Percentiles rank a stretch among this genome's conserved stretches.
Conservation (phyloP, 1,140 invertebrate species). For the Drosophila orena region DNA sequence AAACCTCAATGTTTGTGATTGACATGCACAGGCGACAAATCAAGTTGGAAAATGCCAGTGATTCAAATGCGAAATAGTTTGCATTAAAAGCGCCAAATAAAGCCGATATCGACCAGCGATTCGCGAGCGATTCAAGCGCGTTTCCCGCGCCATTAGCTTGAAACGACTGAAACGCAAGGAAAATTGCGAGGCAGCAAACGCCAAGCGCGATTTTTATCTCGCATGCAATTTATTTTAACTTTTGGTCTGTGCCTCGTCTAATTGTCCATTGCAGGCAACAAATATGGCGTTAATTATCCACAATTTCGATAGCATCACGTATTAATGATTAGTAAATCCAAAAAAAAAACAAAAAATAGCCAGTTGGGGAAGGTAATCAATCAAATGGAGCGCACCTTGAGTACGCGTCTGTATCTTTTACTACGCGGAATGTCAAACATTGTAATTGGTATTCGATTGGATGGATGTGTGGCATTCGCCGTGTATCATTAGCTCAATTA, state of each 20-base stretch:
- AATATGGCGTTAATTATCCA: constrained; percentile 82
- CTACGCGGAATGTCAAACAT: constrained; percentile 69
- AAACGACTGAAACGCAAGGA: constrained; percentile 16
- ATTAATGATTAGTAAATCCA: constrained; percentile 66
- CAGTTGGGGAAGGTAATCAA: constrained; percentile 59
- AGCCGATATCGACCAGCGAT: constrained; percentile 30
- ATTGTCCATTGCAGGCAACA: constrained; percentile 60
- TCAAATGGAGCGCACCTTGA: constrained; percentile 60
- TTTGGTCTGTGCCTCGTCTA: constrained; percentile 59
- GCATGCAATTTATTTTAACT: constrained; percentile 74
- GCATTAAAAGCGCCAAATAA: constrained; percentile 77
- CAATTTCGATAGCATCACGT: constrained; percentile 80
- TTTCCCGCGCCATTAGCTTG: constrained; percentile 50
- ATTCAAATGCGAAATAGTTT: constrained; percentile 79
- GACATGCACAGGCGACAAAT: constrained; percentile 81
- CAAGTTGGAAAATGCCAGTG: constrained; percentile 65
- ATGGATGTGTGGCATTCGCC: constrained; percentile 41
- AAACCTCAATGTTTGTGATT: constrained; percentile 57
- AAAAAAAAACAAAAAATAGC: constrained; percentile 12
- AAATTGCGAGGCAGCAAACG: constrained; percentile 6
- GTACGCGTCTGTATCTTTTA: constrained; percentile 55
- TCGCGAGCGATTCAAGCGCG: constrained; percentile 20
- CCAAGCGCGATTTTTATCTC: constrained; percentile 65
- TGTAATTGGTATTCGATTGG: constrained; percentile 71
- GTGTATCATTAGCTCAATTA: constrained; percentile 31